phyloP scores from a whole-genome alignment of 2,888 invertebrate species.

The Anthoptus insignis region DNA sequence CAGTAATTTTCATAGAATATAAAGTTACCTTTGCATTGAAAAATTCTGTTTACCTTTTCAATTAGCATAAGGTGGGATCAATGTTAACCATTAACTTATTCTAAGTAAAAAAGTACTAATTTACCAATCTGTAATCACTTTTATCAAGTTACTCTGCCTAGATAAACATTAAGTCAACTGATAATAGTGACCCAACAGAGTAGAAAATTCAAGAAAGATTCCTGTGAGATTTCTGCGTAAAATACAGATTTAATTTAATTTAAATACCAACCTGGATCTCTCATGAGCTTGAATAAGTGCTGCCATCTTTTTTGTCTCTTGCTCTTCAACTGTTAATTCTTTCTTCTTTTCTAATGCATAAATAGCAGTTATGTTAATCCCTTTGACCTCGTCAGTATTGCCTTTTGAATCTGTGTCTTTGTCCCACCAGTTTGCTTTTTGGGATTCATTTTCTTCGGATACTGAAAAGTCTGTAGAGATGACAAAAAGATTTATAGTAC shows the following conservation, averaged over 20 bases:
- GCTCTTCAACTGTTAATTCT: constrained; percentile 51
- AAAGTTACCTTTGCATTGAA: too few relatives aligned
- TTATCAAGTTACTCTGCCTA: too few relatives aligned
- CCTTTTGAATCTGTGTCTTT: constrained; percentile 38
- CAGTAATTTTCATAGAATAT: neutral
- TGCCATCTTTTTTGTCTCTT: constrained; percentile 51
- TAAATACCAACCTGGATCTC: constrained; percentile 60
- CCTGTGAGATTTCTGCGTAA: too few relatives aligned
- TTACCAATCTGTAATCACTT: too few relatives aligned
- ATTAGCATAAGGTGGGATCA: too few relatives aligned
- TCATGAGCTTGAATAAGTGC: constrained; percentile 71
- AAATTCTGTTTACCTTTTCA: too few relatives aligned
- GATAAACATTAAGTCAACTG: too few relatives aligned
- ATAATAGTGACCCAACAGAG: too few relatives aligned
- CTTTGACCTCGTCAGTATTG: constrained; percentile 26
- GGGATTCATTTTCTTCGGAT: constrained; percentile 27
- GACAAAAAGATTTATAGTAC: neutral
- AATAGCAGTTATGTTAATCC: constrained; percentile 39
- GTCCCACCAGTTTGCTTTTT: constrained; percentile 58
- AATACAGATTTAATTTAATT: too few relatives aligned
- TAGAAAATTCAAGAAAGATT: too few relatives aligned
- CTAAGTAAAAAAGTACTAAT: too few relatives aligned
- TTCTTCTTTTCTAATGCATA: constrained; percentile 54
- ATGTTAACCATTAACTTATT: too few relatives aligned
- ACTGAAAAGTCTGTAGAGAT: constrained; percentile 1